A percentile compares a stretch with the other conserved stretches of the same genome.
Conservation (phyloP, 2,888 invertebrate species). For the Choristoneura rosaceana region DNA sequence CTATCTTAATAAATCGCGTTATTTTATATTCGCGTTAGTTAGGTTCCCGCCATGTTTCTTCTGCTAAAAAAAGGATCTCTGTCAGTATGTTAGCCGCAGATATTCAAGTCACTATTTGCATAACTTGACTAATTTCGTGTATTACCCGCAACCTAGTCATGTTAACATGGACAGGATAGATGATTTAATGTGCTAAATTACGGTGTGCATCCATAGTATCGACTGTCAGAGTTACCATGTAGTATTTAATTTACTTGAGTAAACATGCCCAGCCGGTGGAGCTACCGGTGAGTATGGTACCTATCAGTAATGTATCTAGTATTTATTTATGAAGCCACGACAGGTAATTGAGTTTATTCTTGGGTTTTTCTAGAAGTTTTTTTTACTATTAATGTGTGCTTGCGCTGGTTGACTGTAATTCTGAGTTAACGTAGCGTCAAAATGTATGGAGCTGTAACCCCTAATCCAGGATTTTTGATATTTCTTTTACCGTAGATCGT, state of each 20-base stretch:
- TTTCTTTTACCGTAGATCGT: too few relatives aligned
- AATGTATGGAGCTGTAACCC: too few relatives aligned
- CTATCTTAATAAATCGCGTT: background rate
- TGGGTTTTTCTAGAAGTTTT: background rate
- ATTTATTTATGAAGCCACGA: slow-evolving; percentile 29
- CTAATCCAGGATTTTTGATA: too few relatives aligned
- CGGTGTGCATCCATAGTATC: slow-evolving; percentile 13
- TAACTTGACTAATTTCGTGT: slow-evolving; percentile 38
- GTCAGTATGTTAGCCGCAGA: slow-evolving; percentile 22
- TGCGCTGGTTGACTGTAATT: background rate
- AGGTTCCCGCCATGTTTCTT: background rate
- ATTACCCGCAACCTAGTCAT: slow-evolving; percentile 28
- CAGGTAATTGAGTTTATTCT: slow-evolving; percentile 22
- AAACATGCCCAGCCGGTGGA: slow-evolving; percentile 30
- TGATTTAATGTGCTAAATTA: slow-evolving; percentile 37
- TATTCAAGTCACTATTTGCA: slow-evolving; percentile 33
- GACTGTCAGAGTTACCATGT: slow-evolving; percentile 35
- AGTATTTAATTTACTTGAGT: slow-evolving; percentile 39
- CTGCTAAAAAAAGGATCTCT: background rate
- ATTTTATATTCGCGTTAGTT: too few relatives aligned
- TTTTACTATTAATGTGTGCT: too few relatives aligned
- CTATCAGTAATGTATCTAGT: slow-evolving; percentile 2
- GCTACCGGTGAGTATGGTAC: slow-evolving; percentile 4
- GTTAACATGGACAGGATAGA: slow-evolving; percentile 37
- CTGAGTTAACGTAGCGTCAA: too few relatives aligned